These are phyloP conservation scores for Lates calcarifer DNA, from an alignment of 2,113 vertebrate genomes.

Conservation along the genomic window DNA sequence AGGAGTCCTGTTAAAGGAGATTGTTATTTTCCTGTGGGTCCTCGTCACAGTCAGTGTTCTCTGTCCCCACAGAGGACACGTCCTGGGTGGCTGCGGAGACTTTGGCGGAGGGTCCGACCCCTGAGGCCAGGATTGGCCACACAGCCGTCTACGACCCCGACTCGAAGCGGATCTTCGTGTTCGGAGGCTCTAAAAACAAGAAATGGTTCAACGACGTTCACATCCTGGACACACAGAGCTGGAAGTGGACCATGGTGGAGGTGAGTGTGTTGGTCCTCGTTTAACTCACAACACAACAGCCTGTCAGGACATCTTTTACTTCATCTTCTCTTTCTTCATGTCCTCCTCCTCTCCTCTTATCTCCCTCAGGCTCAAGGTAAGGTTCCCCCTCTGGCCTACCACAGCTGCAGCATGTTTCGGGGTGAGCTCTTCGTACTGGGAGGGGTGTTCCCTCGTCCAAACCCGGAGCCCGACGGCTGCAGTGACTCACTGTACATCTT, in stretches of 20 bases:
- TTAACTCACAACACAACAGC: rapidly evolving
- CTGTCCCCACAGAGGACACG: slow-evolving; percentile 79
- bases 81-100: slow-evolving; percentile 85
- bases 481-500: slow-evolving; percentile 88
- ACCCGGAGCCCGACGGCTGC: slow-evolving; percentile 84
- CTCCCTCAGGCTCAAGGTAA: slow-evolving; percentile 82
- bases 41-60: not conserved
- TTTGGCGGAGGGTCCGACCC: slow-evolving; percentile 82
- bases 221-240: slow-evolving; percentile 86
- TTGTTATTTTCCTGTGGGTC: not conserved
- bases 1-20: not conserved
- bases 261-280: slow-evolving; percentile 36
- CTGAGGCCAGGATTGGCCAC: slow-evolving; percentile 86
- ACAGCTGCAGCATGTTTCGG: slow-evolving; percentile 85
- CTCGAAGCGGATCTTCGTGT: slow-evolving; percentile 82
- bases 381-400: slow-evolving; percentile 85
- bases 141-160: slow-evolving; percentile 81
- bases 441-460: slow-evolving; percentile 84
- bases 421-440: slow-evolving; percentile 86
- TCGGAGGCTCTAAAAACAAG: slow-evolving; percentile 86
- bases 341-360: not conserved
- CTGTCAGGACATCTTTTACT: not conserved
- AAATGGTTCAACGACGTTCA: slow-evolving; percentile 87
- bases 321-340: not conserved
- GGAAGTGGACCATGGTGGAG: slow-evolving; percentile 86